These are phyloP conservation scores for Spongia lamella DNA, from an alignment of 37 sponge, comb jelly and placozoan genomes.

Conservation along the genomic window DNA sequence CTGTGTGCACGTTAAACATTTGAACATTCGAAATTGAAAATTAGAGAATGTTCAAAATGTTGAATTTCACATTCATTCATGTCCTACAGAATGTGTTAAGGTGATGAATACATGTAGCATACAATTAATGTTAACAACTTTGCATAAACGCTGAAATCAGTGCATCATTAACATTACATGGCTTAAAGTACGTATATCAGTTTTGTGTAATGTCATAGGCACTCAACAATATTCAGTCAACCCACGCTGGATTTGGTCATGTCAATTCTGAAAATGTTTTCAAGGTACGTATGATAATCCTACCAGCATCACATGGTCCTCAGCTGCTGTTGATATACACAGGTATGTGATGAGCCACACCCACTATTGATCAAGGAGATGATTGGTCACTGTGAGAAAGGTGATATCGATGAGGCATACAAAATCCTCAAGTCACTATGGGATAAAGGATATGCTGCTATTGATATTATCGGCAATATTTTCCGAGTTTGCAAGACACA, in stretches of 20 bases:
- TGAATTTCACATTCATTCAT: no score
- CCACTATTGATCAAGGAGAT: slow-evolving; percentile 96
- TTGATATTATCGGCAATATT: slow-evolving; percentile 94
- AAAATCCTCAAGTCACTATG: slow-evolving; percentile 84
- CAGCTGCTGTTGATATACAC: neutral
- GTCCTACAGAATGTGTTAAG: no score
- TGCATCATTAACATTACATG: no score
- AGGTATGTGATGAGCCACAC: slow-evolving; percentile 99
- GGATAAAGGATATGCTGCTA: slow-evolving; percentile 95
- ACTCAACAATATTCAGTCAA: slow-evolving; percentile 93
- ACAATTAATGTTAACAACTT: no score
- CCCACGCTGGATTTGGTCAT: slow-evolving; percentile 86
- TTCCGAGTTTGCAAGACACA: slow-evolving; percentile 92
- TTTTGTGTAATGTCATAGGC: no score
- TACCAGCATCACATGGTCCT: neutral
- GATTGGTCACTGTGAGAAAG: slow-evolving; percentile 74
- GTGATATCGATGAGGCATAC: slow-evolving; percentile 83
- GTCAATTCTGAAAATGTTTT: slow-evolving; percentile 96
- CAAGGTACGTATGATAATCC: slow-evolving; percentile 85
- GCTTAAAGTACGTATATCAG: no score
- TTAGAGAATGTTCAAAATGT: no score
- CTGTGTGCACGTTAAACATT: no score
- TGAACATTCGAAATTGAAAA: no score
- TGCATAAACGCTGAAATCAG: no score
- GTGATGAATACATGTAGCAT: no score